Conservation (phyloP, 2,113 vertebrate species). For the Thamnophis sirtalis region DNA sequence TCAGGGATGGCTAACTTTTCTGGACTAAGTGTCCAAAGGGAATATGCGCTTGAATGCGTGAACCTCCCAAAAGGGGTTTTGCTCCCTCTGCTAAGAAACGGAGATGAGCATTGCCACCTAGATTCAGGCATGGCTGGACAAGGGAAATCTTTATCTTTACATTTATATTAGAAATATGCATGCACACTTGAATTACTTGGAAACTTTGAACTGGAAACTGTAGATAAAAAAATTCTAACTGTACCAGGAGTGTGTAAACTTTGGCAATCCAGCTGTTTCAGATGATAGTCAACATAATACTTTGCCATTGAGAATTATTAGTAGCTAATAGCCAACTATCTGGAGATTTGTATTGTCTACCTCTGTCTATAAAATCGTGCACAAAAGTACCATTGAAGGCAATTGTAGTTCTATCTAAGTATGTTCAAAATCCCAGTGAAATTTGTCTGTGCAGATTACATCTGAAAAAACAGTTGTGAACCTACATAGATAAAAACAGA, state of each 20-base stretch:
- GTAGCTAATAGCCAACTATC: neutral
- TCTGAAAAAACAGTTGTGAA: constrained; percentile 16
- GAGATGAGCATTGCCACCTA: neutral
- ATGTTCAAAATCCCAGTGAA: neutral
- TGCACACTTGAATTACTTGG: neutral
- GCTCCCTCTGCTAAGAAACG: neutral
- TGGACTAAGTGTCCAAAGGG: too few relatives aligned
- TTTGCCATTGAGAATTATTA: neutral
- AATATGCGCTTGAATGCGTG: too few relatives aligned
- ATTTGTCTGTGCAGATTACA: neutral
- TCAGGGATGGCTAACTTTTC: too few relatives aligned
- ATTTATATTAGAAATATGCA: neutral
- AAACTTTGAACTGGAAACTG: neutral
- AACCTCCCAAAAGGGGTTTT: neutral
- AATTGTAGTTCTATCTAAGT: neutral
- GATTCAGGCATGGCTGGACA: neutral
- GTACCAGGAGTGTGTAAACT: neutral
- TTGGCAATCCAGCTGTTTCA: neutral
- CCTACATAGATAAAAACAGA: neutral
- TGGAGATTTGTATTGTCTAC: neutral
- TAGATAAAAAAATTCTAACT: neutral
- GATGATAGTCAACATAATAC: neutral
- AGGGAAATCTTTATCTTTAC: neutral
- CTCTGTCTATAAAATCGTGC: neutral
- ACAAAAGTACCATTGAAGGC: neutral